phyloP scores from a whole-genome alignment of 1,140 invertebrate genomes.

The Oryctes rhinoceros region DNA sequence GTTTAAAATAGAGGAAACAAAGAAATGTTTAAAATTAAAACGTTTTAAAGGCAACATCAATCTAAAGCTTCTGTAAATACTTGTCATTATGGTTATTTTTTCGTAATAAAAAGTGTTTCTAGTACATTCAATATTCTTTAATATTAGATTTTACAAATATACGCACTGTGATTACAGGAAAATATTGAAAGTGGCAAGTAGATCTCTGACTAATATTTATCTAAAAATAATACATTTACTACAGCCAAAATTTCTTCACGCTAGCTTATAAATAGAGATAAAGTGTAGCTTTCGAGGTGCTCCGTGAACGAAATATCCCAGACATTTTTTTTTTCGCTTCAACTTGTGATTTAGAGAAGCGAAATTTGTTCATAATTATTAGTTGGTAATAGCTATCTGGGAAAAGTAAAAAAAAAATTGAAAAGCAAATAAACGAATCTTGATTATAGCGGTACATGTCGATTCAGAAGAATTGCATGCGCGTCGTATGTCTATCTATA shows the following conservation, averaged over 20 bases:
- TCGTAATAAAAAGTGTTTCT: too few relatives aligned
- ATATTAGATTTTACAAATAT: not conserved
- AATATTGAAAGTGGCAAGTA: constrained; percentile 30
- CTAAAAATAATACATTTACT: constrained; percentile 38
- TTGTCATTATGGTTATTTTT: too few relatives aligned
- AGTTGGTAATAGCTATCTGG: constrained; percentile 1
- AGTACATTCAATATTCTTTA: not conserved
- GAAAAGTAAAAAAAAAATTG: not conserved
- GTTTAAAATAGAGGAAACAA: too few relatives aligned
- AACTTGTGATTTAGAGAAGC: not conserved
- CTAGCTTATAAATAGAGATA: constrained; percentile 36
- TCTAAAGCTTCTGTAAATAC: too few relatives aligned
- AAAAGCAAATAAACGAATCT: not conserved
- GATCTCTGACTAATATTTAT: constrained; percentile 35
- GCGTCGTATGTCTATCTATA: not conserved
- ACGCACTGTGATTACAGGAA: not conserved
- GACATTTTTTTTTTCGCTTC: constrained; percentile 19
- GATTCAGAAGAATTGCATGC: not conserved
- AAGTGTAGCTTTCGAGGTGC: constrained; percentile 22
- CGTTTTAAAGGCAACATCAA: too few relatives aligned
- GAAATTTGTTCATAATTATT: constrained; percentile 17
- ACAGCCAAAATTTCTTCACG: constrained; percentile 37
- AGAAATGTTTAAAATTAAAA: too few relatives aligned
- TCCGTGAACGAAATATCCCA: not conserved
- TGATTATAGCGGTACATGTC: not conserved